Percentiles rank a stretch among this genome's conserved stretches.
Conservation (phyloP, 2,888 invertebrate genomes). For the Eupithecia exiguata region DNA sequence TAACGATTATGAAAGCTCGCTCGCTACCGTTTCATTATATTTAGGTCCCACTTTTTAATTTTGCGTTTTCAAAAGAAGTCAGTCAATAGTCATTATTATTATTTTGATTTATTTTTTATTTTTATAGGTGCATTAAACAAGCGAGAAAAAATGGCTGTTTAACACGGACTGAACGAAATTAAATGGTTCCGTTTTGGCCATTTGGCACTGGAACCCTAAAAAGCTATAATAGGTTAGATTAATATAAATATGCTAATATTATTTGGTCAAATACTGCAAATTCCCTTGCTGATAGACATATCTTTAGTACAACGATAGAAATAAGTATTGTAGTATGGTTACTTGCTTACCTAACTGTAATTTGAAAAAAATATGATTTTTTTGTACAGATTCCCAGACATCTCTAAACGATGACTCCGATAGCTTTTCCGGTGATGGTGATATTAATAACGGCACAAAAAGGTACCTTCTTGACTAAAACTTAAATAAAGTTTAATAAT, state of each 20-base stretch:
- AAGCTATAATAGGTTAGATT: neutral
- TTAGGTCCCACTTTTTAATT: neutral
- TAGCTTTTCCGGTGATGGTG: slow-evolving; percentile 73
- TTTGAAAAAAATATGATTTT: too few species aligned
- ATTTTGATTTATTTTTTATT: neutral
- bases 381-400: slow-evolving; percentile 78
- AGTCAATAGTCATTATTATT: neutral
- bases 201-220: neutral
- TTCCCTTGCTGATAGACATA: neutral
- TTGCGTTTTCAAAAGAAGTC: neutral
- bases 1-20: neutral
- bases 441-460: slow-evolving; percentile 39
- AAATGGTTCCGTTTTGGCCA: neutral
- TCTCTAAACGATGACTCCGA: slow-evolving; percentile 82
- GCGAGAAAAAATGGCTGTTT: neutral
- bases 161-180: neutral
- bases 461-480: slow-evolving; percentile 30
- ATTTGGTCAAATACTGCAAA: neutral
- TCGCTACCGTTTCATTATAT: neutral
- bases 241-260: neutral
- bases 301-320: too few species aligned
- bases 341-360: too few species aligned
- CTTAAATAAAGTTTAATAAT: neutral
- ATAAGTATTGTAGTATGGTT: too few species aligned
- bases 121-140: slow-evolving; percentile 1